phyloP scores from a whole-genome alignment of 2,888 invertebrate species.

The Vesta saturnalis region DNA sequence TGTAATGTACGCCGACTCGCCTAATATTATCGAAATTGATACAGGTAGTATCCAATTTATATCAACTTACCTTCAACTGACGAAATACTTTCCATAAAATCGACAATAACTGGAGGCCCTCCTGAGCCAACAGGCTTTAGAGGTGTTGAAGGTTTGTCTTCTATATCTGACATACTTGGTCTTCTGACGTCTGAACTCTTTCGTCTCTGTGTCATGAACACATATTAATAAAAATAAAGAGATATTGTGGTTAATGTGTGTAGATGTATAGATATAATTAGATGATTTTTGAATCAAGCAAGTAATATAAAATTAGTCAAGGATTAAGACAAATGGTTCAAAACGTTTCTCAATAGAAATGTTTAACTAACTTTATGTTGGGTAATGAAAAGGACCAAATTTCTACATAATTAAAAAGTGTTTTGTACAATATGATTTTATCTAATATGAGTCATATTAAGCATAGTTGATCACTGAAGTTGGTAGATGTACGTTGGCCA shows the following conservation, averaged over 20 bases:
- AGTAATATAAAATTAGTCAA: not conserved
- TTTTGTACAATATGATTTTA: not conserved
- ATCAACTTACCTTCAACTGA: slow-evolving; percentile 87
- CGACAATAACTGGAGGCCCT: slow-evolving; percentile 85
- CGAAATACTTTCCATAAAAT: slow-evolving; percentile 94
- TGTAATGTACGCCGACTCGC: slow-evolving; percentile 92
- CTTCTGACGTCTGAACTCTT: slow-evolving; percentile 91
- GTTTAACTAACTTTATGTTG: not conserved
- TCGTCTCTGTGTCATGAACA: slow-evolving; percentile 69
- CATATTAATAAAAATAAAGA: slow-evolving; percentile 2
- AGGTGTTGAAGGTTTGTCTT: slow-evolving; percentile 92
- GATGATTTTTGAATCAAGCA: too few relatives aligned
- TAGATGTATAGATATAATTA: not conserved
- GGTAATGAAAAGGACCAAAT: not conserved
- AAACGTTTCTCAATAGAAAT: not conserved
- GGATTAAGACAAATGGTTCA: not conserved
- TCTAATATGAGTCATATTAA: slow-evolving; percentile 1
- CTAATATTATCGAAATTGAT: slow-evolving; percentile 62
- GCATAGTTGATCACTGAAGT: not conserved
- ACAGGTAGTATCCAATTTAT: not conserved
- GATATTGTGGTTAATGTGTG: not conserved
- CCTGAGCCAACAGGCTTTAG: slow-evolving; percentile 80
- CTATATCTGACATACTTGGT: slow-evolving; percentile 89
- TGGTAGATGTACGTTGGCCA: not conserved
- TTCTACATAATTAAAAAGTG: too few relatives aligned